Evolutionary conservation across 2,888 invertebrate genomes (phyloP).

Genomic region (Norana najaformis): DNA sequence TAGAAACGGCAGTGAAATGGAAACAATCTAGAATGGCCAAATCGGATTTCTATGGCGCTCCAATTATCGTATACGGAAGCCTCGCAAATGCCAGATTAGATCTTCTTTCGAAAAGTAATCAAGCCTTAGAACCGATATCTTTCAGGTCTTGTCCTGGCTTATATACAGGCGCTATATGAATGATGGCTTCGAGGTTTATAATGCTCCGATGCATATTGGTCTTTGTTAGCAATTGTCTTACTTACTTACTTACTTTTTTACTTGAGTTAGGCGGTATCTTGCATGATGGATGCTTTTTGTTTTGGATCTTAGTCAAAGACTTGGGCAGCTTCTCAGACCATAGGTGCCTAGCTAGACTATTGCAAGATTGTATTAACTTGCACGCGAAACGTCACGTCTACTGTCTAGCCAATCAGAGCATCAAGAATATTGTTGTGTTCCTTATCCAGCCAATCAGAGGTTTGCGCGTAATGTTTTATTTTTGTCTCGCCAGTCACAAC

Average conservation of each 20-base stretch:
- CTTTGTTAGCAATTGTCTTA: too few relatives aligned
- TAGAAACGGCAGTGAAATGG: constrained; percentile 16
- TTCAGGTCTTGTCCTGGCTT: neutral
- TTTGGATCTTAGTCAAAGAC: neutral
- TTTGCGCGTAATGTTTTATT: neutral
- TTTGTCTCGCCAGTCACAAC: neutral
- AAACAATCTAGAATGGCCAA: neutral
- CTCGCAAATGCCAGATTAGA: neutral
- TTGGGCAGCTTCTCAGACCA: neutral
- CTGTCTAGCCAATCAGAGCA: too few relatives aligned
- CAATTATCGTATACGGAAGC: constrained; percentile 10
- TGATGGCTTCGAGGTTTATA: too few relatives aligned
- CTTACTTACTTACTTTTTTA: too few relatives aligned
- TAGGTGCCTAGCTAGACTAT: neutral
- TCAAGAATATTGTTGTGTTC: too few relatives aligned
- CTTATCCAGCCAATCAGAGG: too few relatives aligned
- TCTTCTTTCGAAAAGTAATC: constrained; percentile 20
- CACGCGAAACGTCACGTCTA: neutral
- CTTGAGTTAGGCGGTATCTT: neutral
- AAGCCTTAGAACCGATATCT: neutral
- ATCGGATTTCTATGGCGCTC: neutral
- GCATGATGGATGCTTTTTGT: neutral
- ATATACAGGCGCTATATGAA: neutral
- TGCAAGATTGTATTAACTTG: neutral
- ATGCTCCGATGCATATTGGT: neutral